phyloP scores from a whole-genome alignment of 2,113 vertebrate genomes.

The Macquaria australasica region DNA sequence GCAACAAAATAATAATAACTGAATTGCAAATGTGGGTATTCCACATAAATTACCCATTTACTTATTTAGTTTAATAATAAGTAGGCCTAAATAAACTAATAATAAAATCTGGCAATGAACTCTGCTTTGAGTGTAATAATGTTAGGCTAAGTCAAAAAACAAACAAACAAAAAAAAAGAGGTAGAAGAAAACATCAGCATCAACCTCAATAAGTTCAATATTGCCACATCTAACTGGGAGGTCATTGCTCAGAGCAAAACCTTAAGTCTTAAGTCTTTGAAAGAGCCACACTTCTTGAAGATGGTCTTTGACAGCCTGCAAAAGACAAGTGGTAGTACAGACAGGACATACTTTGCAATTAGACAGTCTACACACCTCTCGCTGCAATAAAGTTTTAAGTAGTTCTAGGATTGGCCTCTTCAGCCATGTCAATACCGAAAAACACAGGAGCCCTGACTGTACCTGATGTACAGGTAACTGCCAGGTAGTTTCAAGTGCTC shows the following conservation, averaged over 20 bases:
- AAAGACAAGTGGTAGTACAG: background rate
- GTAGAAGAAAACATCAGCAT: background rate
- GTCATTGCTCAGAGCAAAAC: background rate
- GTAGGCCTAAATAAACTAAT: too few species aligned
- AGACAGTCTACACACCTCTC: background rate
- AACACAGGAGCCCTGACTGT: background rate
- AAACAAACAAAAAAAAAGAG: too few species aligned
- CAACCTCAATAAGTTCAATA: background rate
- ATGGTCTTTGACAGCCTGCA: too few species aligned
- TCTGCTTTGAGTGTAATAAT: too few species aligned
- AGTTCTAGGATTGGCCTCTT: background rate
- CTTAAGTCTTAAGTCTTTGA: too few species aligned
- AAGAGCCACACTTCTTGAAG: too few species aligned
- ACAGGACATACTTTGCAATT: background rate
- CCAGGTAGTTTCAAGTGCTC: background rate
- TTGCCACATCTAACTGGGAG: background rate
- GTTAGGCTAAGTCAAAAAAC: too few species aligned
- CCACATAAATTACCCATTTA: too few species aligned
- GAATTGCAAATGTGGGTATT: too few species aligned
- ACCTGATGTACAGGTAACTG: background rate
- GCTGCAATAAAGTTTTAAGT: background rate
- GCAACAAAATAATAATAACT: too few species aligned
- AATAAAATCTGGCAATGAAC: too few species aligned
- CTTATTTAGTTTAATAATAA: too few species aligned
- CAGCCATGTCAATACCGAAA: background rate